These are phyloP conservation scores for Porites lobata DNA, from an alignment of 92 coral and sea anemone species.

Conservation along the genomic window DNA sequence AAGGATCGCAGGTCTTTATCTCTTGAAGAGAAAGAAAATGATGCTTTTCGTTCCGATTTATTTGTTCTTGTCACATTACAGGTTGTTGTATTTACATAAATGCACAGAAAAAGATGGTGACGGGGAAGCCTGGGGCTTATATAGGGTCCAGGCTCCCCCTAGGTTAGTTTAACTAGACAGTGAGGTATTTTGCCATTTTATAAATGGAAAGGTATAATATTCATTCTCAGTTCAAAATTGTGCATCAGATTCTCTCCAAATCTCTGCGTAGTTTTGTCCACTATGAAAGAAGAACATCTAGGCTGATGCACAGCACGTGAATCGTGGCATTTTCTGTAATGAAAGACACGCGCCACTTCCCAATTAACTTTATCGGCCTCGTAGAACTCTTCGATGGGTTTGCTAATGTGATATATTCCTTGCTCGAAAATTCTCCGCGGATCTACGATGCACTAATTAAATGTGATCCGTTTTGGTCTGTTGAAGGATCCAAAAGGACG, in stretches of 20 bases:
- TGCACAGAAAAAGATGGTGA: too few relatives aligned
- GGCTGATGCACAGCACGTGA: background rate
- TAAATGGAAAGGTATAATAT: background rate
- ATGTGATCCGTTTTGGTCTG: background rate
- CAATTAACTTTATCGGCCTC: conserved; percentile 3
- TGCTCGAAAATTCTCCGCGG: too few relatives aligned
- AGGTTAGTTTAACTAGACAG: too few relatives aligned
- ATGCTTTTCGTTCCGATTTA: too few relatives aligned
- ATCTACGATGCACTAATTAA: too few relatives aligned
- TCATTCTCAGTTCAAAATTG: background rate
- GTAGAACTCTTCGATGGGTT: conserved; percentile 27
- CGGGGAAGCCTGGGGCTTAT: too few relatives aligned
- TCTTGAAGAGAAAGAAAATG: too few relatives aligned
- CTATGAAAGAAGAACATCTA: conserved; percentile 4
- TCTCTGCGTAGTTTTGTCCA: conserved; percentile 27
- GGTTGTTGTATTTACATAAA: too few relatives aligned
- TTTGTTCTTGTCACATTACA: too few relatives aligned
- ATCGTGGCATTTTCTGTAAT: conserved; percentile 57
- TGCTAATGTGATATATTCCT: too few relatives aligned
- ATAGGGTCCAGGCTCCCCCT: too few relatives aligned
- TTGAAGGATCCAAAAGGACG: conserved; percentile 38
- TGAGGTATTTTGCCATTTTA: background rate
- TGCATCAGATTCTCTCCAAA: conserved; percentile 10
- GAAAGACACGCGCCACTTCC: conserved; percentile 50
- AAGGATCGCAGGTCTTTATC: too few relatives aligned